Percentiles rank a stretch among this genome's conserved stretches.
Conservation (phyloP, 2,113 vertebrate species). For the Lepus europaeus region DNA sequence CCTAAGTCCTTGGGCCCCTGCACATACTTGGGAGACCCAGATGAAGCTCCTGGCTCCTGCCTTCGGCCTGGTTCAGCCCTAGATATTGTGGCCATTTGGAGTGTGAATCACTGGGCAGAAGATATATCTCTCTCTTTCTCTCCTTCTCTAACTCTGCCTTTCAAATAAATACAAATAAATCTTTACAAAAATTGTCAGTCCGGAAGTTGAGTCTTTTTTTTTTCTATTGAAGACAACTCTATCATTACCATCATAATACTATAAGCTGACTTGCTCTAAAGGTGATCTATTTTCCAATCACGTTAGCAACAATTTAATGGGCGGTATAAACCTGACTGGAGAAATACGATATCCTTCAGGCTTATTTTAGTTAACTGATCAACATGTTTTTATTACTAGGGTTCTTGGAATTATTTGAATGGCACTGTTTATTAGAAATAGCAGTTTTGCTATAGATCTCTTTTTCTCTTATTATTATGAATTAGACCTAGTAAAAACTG, state of each 20-base stretch:
- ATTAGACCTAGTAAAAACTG: background rate
- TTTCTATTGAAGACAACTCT: background rate
- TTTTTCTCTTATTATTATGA: slow-evolving; percentile 17
- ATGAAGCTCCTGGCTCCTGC: too few species aligned
- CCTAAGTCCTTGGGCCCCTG: too few species aligned
- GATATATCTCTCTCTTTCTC: too few species aligned
- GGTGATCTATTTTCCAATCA: background rate
- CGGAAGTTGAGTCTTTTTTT: background rate
- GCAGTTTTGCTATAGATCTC: background rate
- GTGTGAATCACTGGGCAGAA: too few species aligned
- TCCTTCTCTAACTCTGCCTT: too few species aligned
- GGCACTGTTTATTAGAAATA: background rate
- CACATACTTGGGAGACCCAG: too few species aligned
- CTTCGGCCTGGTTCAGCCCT: too few species aligned
- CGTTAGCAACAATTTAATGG: background rate
- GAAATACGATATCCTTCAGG: background rate
- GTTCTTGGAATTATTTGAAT: slow-evolving; percentile 11
- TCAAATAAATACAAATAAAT: too few species aligned
- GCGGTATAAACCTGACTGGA: background rate
- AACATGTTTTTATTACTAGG: background rate
- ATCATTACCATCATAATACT: background rate
- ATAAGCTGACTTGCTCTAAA: background rate
- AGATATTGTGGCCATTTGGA: too few species aligned
- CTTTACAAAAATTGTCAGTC: background rate
- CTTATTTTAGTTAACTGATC: slow-evolving; percentile 30